phyloP scores from a whole-genome alignment of 2,113 vertebrate species.

The Holacanthus passer region DNA sequence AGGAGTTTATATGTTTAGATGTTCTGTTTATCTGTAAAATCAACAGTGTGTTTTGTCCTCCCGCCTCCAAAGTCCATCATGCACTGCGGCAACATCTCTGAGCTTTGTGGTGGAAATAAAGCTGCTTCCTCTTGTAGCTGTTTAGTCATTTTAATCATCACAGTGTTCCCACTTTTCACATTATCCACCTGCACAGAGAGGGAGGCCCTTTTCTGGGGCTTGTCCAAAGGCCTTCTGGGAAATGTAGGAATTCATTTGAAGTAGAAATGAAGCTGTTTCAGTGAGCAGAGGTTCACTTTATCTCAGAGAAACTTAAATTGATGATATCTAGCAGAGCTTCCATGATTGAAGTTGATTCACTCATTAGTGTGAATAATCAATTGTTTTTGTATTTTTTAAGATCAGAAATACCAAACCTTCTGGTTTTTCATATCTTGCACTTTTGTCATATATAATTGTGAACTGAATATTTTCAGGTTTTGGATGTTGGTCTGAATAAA shows the following conservation, averaged over 20 bases:
- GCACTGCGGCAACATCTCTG: constrained; percentile 7
- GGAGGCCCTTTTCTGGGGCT: neutral
- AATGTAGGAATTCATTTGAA: neutral
- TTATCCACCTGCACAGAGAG: neutral
- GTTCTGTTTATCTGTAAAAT: neutral
- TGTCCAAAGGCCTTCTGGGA: constrained; percentile 36
- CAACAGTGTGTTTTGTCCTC: neutral
- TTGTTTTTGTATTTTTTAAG: no score
- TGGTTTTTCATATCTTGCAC: no score
- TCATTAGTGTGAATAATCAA: neutral
- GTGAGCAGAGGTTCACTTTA: neutral
- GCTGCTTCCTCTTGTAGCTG: neutral
- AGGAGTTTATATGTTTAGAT: no score
- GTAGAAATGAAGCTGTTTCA: neutral
- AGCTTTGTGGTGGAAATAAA: no score
- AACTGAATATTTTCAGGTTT: neutral
- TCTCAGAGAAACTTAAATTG: neutral
- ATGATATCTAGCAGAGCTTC: neutral
- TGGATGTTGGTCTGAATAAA: neutral
- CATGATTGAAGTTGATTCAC: neutral
- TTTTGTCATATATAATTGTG: no score
- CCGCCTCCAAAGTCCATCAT: constrained; percentile 22
- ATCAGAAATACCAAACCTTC: no score
- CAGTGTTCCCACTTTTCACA: neutral
- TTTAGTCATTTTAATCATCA: neutral